phyloP scores from a whole-genome alignment of 2,888 invertebrate species.

The Chloroclystis v-ata region DNA sequence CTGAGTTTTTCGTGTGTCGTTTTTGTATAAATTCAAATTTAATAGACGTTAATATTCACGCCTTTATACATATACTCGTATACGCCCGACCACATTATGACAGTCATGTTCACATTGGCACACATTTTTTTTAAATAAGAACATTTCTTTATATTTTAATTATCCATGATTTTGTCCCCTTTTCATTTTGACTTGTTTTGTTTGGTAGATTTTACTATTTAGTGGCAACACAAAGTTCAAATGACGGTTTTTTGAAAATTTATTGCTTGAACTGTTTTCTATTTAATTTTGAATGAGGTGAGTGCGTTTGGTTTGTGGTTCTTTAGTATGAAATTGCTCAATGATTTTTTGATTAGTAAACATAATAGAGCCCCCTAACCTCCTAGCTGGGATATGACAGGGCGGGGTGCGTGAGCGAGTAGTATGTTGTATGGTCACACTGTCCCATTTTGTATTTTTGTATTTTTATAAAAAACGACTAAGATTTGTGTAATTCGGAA shows the following conservation, averaged over 20 bases:
- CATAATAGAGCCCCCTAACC: constrained; percentile 64
- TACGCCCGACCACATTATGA: constrained; percentile 41
- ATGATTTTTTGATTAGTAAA: constrained; percentile 49
- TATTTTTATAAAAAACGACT: constrained; percentile 76
- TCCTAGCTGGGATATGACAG: constrained; percentile 51
- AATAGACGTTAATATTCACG: constrained; percentile 43
- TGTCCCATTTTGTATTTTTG: constrained; percentile 79
- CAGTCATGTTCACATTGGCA: constrained; percentile 42
- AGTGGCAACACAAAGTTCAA: constrained; percentile 36
- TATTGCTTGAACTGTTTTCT: constrained; percentile 24
- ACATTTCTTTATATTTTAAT: constrained; percentile 35
- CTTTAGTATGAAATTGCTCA: constrained; percentile 71
- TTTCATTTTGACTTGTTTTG: constrained; percentile 40
- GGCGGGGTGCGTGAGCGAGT: constrained; percentile 63
- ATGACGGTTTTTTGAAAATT: constrained; percentile 35
- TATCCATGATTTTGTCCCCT: constrained; percentile 44
- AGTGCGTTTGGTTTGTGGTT: constrained; percentile 52
- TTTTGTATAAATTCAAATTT: constrained; percentile 42
- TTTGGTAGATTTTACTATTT: constrained; percentile 41
- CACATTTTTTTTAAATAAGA: constrained; percentile 32
- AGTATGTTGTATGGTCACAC: constrained; percentile 61
- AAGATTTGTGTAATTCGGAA: constrained; percentile 70
- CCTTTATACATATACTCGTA: constrained; percentile 43
- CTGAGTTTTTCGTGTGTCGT: constrained; percentile 29
- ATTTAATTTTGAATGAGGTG: constrained; percentile 36